Evolutionary conservation across 2,888 invertebrate species (phyloP), one percentile per base, ranked within the genome.

Genomic region (Plebejus anna): DNA sequence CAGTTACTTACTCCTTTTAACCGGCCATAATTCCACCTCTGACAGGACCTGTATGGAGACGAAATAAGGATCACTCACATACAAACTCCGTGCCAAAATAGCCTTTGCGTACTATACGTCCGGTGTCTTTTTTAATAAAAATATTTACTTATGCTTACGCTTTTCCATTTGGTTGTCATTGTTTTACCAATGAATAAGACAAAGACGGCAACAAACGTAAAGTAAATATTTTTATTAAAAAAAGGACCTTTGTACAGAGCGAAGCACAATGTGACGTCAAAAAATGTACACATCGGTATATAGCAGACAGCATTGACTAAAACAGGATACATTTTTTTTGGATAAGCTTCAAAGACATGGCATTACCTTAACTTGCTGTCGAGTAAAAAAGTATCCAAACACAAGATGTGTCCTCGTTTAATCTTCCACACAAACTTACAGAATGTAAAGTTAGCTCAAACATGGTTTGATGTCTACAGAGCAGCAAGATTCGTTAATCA

Each of bases 401-500:
- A 59, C 28, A 61, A 61, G 28, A 28, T 28, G 22, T 61, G 28
- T 28, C 61, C 61, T 11, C 61, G 22, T 61, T 61, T 61, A 22
- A 61, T 28, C 3, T 61, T 28, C 22, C 61, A 9, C 4, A 61
- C 59, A 59, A 59, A 7, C 28, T 61, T 61, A 61, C 71, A 77
- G 77, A 71, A 70, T 78, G 78, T 78, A 66, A 79, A 78, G 73
- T 78, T 78, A 77, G 77, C 32, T 70, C 76, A 70, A 70, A 57
- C 51, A 70, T n/a, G 66, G 71, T 51, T 75, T 38, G 66, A 13
- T 55, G 55, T 61, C 22, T 70, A 75, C 55, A 51, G 76, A 75
- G 61, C 66, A 76, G 75, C 78, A 80, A 59, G 42, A 76, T 38
- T 76, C 72, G 47, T 76, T 51, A 76, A 72, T 76, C 71, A 71